Base-by-base conservation (phyloP, 1,140 invertebrate species). In the Pygmarrhopalites habei region DNA sequence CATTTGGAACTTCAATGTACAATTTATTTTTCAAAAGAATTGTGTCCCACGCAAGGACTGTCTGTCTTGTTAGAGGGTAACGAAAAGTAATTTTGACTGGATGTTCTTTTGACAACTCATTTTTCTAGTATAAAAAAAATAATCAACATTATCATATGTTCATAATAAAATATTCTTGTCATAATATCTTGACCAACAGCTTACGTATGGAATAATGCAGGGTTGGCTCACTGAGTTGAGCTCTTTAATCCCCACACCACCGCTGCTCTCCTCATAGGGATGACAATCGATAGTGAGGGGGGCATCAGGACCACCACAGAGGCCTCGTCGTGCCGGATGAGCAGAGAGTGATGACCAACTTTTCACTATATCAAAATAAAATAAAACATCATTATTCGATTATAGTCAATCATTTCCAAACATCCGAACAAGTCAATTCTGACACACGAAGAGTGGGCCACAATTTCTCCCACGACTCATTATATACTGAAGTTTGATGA, bases 241-340 rank as follows among this genome's bases (percentile, higher is more conserved):
- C 43, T 65, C 58, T 66, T 55, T 35, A 28, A 79, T 80, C 82
- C 85, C 84, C 84, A 85, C 85, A 84, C 86, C 84, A 80, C 85
- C 85, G 84, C 81, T 85, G 84, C 85, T 85, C 84, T 86, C 84
- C 82, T 80, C 78, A 82, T 77, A 78, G 77, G 77, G 75, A 79
- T 79, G 82, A 82, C 80, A 75, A 77, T 81, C 77, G 78, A 82
- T 83, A 83, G 84, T 82, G 82, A 86, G 86, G 86, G 88, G 87
- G 80, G 80, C 88, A 90, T 90, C 91, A 94, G 90, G 88, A 89
- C 82, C 86, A 90, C 90, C 88, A 93, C 90, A 86, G 90, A 94
- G 92, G 92, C 91, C 92, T 92, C 82, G 91, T 86, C n/a, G n/a
- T n/a, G n/a, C n/a, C n/a, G n/a, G n/a, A n/a, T n/a, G n/a, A n/a